phyloP scores from a whole-genome alignment of 2,888 invertebrate genomes.

The Leptura quadrifasciata region DNA sequence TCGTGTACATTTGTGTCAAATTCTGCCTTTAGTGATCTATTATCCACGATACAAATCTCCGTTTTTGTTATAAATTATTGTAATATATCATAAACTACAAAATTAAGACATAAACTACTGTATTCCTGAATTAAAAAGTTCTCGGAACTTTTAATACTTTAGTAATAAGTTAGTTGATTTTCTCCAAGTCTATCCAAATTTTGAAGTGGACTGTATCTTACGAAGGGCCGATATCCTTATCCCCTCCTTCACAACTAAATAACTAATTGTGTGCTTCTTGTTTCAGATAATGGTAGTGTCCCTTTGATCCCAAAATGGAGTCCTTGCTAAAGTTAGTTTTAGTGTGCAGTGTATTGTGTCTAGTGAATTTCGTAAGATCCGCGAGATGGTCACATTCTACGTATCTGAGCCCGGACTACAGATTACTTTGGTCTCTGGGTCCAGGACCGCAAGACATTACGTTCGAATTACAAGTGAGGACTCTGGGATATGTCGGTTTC shows the following conservation, averaged over 20 bases:
- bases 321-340: slow-evolving; percentile 52
- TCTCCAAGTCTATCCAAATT: too few relatives aligned
- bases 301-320: slow-evolving; percentile 56
- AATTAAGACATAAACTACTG: too few relatives aligned
- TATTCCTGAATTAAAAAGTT: too few relatives aligned
- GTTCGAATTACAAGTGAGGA: slow-evolving; percentile 89
- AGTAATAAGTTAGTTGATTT: too few relatives aligned
- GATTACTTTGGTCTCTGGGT: slow-evolving; percentile 84
- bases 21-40: too few relatives aligned
- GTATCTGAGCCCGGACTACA: slow-evolving; percentile 76
- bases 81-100: too few relatives aligned
- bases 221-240: background rate
- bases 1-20: too few relatives aligned
- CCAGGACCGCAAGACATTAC: slow-evolving; percentile 85
- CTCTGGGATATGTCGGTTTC: slow-evolving; percentile 90
- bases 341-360: slow-evolving; percentile 66
- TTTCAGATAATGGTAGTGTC: slow-evolving; percentile 61
- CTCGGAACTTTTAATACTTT: too few relatives aligned
- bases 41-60: too few relatives aligned
- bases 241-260: background rate
- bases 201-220: background rate
- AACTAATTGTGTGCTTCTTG: slow-evolving; percentile 41
- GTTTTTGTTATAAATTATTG: too few relatives aligned
- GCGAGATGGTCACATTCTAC: slow-evolving; percentile 74
- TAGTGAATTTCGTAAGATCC: slow-evolving; percentile 68